These are phyloP conservation scores for Eupeodes latifasciatus DNA, from an alignment of 2,888 invertebrate species.

Conservation along the genomic window DNA sequence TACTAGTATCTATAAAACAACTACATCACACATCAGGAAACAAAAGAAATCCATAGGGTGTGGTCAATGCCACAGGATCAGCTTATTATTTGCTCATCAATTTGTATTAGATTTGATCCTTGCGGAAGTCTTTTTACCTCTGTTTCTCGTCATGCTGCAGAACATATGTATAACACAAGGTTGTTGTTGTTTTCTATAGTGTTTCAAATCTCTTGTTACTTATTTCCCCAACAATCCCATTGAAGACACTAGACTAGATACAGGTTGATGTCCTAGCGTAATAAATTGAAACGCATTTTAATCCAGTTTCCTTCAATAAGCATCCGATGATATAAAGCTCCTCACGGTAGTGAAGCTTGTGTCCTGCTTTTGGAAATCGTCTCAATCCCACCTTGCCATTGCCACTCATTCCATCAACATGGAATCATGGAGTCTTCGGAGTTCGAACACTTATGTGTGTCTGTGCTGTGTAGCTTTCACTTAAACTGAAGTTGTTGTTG, in stretches of 20 bases:
- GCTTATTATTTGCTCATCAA: slow-evolving; percentile 76
- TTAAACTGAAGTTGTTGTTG: not conserved
- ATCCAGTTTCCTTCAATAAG: slow-evolving; percentile 64
- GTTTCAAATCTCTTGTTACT: slow-evolving; percentile 58
- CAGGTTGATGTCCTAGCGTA: slow-evolving; percentile 43
- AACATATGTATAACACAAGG: not conserved
- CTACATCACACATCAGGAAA: slow-evolving; percentile 24
- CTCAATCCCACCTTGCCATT: not conserved
- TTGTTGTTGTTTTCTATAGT: slow-evolving; percentile 49
- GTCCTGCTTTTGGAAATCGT: not conserved
- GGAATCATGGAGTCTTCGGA: not conserved
- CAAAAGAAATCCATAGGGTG: slow-evolving; percentile 58
- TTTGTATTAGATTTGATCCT: slow-evolving; percentile 68
- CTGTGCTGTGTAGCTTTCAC: not conserved
- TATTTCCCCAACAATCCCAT: slow-evolving; percentile 50
- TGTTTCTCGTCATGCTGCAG: not conserved
- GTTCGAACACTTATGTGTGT: slow-evolving; percentile 18
- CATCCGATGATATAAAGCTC: slow-evolving; percentile 29
- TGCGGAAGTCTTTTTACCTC: slow-evolving; percentile 41
- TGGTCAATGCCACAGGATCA: slow-evolving; percentile 69
- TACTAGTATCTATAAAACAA: not conserved
- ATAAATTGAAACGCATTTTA: slow-evolving; percentile 71
- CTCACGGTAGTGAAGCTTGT: not conserved
- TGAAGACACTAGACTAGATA: slow-evolving; percentile 22
- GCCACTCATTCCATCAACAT: not conserved